Evolutionary conservation across 2,113 vertebrate species (phyloP), one percentile per base, ranked within the genome.

Genomic region (Nansenia antarctica): DNA sequence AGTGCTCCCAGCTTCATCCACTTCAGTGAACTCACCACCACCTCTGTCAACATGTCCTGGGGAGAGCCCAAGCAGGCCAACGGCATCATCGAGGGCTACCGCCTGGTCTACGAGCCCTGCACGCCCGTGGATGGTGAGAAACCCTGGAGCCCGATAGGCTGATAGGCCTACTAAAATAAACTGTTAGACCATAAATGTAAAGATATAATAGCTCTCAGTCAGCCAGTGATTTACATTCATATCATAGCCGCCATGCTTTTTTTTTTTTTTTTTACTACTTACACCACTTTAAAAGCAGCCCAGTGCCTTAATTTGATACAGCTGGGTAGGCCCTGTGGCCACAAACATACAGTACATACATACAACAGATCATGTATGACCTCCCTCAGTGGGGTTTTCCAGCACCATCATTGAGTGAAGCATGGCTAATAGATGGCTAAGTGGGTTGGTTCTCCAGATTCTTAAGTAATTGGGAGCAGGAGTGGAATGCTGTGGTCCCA

Each of bases 11-110:
- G 91, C 83, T 93, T 92, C 15, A 94, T 99, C 86, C 93, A 92
- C 65, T 99, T 99, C 89, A 95, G 96, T 3, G 97, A 99, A 79
- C 82, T 99, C 86, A 99, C 98, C 88, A 98, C 98, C n/a, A 98
- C 96, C 0, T 98, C 98, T 0, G 96, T 99, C 85, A 99, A 99
- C 2, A 95, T 99, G 90, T 98, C 97, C 76, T 99, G 98, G 98
- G 97, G 95, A 37, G 94, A 94, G 0, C 98, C 98, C 0, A 87
- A 83, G 1, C 94, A 94, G 82, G 95, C 96, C 90, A 99, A 99
- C 0, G 98, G 98, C 0, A 59, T 98, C 86, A 94, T 99, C 0
- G 96, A 97, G 71, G 96, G 98, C 55, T 99, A 96, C 88, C 87
- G 95, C 65, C 92, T 98, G 78, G 92, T 98, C 76, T 98, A 98